These are phyloP conservation scores for Microtus oregoni DNA, from an alignment of 2,113 vertebrate genomes.

Conservation along the genomic window DNA sequence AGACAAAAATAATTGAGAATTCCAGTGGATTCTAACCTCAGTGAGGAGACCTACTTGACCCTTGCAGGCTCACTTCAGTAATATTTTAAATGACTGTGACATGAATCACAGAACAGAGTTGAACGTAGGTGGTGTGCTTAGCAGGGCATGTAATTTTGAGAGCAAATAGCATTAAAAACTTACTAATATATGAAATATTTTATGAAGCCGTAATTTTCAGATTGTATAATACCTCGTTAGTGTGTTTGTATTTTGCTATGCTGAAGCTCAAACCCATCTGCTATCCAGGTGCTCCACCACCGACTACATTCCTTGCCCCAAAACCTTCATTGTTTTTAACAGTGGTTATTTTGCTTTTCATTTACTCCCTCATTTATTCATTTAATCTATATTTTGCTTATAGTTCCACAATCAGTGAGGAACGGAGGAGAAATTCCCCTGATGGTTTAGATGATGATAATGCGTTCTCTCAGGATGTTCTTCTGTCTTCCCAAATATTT, in stretches of 20 bases:
- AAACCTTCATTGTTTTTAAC: neutral
- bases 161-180: constrained; percentile 4
- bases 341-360: neutral
- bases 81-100: constrained; percentile 52
- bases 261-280: neutral
- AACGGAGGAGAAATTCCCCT: neutral
- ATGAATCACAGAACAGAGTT: constrained; percentile 57
- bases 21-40: constrained; percentile 24
- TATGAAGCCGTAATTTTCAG: constrained; percentile 29
- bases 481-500: neutral
- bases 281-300: too few relatives aligned
- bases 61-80: constrained; percentile 34
- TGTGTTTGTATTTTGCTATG: neutral
- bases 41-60: constrained; percentile 21
- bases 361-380: constrained; percentile 6
- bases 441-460: neutral
- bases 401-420: neutral
- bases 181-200: neutral
- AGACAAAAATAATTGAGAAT: constrained; percentile 60
- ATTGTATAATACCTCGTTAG: neutral
- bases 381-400: neutral
- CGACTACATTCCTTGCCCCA: neutral
- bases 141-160: neutral
- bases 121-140: neutral
- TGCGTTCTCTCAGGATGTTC: neutral